Base-by-base conservation (phyloP, 2,888 invertebrate species). In the Pheosia gnoma region DNA sequence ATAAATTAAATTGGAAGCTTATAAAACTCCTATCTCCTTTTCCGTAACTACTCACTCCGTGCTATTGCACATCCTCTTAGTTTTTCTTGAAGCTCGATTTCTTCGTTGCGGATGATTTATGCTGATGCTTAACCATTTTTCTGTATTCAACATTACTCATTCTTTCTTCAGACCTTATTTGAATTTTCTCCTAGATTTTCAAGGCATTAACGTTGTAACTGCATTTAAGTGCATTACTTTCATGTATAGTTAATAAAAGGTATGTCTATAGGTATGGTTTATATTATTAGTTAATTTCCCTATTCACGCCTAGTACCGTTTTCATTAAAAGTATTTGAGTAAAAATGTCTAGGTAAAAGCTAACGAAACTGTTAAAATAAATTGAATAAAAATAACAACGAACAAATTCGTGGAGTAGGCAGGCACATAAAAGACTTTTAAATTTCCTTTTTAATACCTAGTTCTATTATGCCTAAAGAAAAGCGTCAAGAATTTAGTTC, bases 51-150 rank as follows among this genome's bases (percentile, higher is more conserved):
- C 70, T 63, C 68, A 73, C 70, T 63, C 68, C 67, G 67, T 70
- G 75, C 71, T 65, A 72, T 72, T 75, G 69, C 68, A 71, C 66
- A 77, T 72, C 66, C 64, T 62, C 69, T 70, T 72, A 74, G 69
- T 77, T 74, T 68, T 67, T 73, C 69, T 67, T 77, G 74, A 71
- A 70, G 69, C 77, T 71, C 75, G 71, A 71, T 77, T 75, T 80
- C 80, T 79, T 83, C 82, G 83, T 83, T 80, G 63, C 72, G 72
- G 68, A 74, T 82, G 83, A 83, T 81, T 83, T 83, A 83, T 80
- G 81, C 74, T 83, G 81, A 83, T 81, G 77, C 75, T 78, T 70
- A 67, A 74, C 72, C 81, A 81, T 81, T 82, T 81, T 77, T 71
- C 82, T 81, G 74, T 70, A 76, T 80, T 80, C 76, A 73, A 67